Base-by-base conservation (phyloP, 2,797 vertebrate species). In the Coregonus ussuriensis region DNA sequence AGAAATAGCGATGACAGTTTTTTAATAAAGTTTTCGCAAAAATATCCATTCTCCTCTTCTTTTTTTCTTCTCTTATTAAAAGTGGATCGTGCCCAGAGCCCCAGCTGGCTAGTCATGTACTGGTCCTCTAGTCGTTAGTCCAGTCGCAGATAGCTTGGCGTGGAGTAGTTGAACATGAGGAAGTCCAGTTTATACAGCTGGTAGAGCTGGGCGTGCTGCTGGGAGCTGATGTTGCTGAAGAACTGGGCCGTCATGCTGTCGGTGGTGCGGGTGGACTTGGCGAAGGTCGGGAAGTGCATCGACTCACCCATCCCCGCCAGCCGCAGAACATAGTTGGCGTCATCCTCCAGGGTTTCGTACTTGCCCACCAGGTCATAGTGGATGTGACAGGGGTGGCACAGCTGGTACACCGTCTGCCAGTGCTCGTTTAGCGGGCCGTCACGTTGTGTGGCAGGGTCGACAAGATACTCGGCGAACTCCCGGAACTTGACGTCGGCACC, bases 81-180 rank as follows among this genome's bases (percentile, higher is more conserved):
- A 85, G 81, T 84, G 77, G 84, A 74, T 73, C 67, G 4, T 74
- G 80, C 73, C 75, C 85, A 84, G 84, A 88, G 87, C 84, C 78
- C 82, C 76, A 62, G 80, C 81, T 82, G 73, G 69, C 83, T 71
- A 29, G 25, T 56, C 5, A 18, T 7, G 54, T 56, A 16, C 56
- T n/a, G 18, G 56, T 59, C 56, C 16, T 2, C 18, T n/a, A 18
- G 18, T 18, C 68, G 4, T 95, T 89, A 99, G 86, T 97, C 96
- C 93, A 96, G 78, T 90, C 96, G 97, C 89, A 99, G 95, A 93
- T 99, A 99, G 93, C 93, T 94, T 86, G 98, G 98, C 89, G 94
- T 93, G 89, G 97, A 96, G 92, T 99, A 99, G 94, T 99, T 99
- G 91, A 98, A 99, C 97, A 99, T 98, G 88, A 97, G 95, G 93